Base-by-base conservation (phyloP, 1,140 invertebrate species). In the Lordiphosa stackelbergi region DNA sequence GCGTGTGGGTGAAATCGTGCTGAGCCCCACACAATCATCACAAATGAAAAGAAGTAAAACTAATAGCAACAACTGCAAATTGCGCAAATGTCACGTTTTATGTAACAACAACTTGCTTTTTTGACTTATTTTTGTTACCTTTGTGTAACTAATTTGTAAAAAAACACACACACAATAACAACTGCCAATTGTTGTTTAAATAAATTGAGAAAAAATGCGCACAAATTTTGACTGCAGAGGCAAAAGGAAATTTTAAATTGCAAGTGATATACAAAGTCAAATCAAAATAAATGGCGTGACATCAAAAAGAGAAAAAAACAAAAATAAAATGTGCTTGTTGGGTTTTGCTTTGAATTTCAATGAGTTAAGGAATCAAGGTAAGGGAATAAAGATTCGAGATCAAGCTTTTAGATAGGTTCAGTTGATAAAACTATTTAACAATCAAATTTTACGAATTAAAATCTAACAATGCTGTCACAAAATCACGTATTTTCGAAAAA, bases 301-400 rank as follows among this genome's bases (percentile, higher is more conserved):
- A 71, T 68, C 58, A 48, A 68, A 79, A 73, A 54, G 38, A 46
- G 36, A 10, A 60, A 57, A 63, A 45, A 62, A 53, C 46, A 53
- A 48, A 74, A 60, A 66, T 42, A 54, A 54, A 70, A 34, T 63
- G 63, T 62, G 57, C 64, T 56, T 49, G 63, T 51, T 13, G 48
- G 38, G 48, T 55, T 74, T 83, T 75, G 75, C 53, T 71, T 75
- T 53, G 77, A 83, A 83, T 83, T 57, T 72, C 45, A 83, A 75
- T 72, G 53, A 55, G 41, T 10, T 19, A 37, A 12, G 31, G 19
- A 31, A 34, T 24, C 28, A n/a, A 28, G 22, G 37, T 53, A 24
- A 36, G 34, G 9, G 40, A 63, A 38, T 40, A 12, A 63, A 28
- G 45, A 19, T 8, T 31, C 1, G 6, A 31, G 28, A 31, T 31